These are phyloP conservation scores for Asobara japonica DNA, from an alignment of 1,140 invertebrate species.

Conservation along the genomic window DNA sequence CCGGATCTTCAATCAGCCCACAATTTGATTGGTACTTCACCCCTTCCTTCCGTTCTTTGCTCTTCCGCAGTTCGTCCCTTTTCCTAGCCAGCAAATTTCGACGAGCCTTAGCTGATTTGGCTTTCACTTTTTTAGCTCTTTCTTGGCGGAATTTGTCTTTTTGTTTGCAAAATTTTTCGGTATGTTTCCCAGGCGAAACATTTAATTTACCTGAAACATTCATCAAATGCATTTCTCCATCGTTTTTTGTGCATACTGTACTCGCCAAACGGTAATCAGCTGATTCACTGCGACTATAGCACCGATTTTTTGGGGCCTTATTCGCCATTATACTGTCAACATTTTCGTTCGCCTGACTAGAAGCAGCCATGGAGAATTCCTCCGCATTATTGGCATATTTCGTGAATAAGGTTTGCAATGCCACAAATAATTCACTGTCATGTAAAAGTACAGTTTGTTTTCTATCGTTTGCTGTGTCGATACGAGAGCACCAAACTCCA, in stretches of 20 bases:
- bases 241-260: constrained; percentile 32
- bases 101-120: constrained; percentile 3
- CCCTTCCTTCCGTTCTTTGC: constrained; percentile 23
- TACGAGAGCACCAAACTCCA: constrained; percentile 29
- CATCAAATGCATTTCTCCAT: constrained; percentile 24
- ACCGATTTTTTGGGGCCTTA: neutral
- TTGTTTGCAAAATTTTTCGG: neutral
- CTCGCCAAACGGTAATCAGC: constrained; percentile 24
- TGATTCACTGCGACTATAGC: constrained; percentile 30
- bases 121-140: constrained; percentile 15
- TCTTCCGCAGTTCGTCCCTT: constrained; percentile 22
- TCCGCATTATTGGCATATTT: neutral
- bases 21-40: constrained; percentile 26
- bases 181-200: constrained; percentile 17
- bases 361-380: neutral
- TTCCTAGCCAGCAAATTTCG: constrained; percentile 11
- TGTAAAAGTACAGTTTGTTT: neutral
- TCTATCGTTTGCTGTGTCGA: neutral
- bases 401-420: neutral
- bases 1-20: neutral
- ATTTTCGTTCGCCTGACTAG: neutral
- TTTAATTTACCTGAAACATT: constrained; percentile 18
- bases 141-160: neutral
- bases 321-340: neutral
- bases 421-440: neutral